Base-by-base conservation (phyloP, 2,797 vertebrate species). In the Petrocephalus sullivani region DNA sequence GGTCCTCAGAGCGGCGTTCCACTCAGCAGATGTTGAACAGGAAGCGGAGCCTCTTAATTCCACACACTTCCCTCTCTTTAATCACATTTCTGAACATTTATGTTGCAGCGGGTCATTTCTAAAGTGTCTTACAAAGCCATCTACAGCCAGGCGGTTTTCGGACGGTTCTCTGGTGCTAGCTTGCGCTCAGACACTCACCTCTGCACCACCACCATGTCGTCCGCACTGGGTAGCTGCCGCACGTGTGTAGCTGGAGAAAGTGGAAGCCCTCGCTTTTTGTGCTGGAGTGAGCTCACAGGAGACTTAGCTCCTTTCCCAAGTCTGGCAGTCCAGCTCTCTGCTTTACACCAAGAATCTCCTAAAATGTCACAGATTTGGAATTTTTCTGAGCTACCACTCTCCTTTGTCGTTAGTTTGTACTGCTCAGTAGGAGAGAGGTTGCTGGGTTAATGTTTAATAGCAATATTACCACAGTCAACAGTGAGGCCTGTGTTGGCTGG, bases 361-460 rank as follows among this genome's bases (percentile, higher is more conserved):
- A 19, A 53, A 83, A 83, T n/a, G 49, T 23, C 41, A 51, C n/a
- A 1, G 60, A 6, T 10, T 37, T 23, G 4, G 21, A 83, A 23
- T 83, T 49, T 51, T 53, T n/a, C 78, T 54, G 12, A 84, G 46
- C 49, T 4, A 8, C 21, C 21, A 10, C 16, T 49, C 54, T 16
- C 37, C 6, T 67, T 21, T 87, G 5, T 23, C 54, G 2, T 82
- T 56, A 16, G 49, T 64, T 87, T 81, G 57, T 56, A 49, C n/a
- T 86, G n/a, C 89, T 67, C 90, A 86, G 67, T 86, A 46, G 87
- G 41, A 23, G 90, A 60, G 14, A 58, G n/a, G 23, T 88, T 21
- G 90, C 88, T 82, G 92, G 89, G 94, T 95, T 95, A 95, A 95
- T 95, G 92, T 95, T 95, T 94, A 94, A 90, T 84, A 51, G 71